phyloP scores from a whole-genome alignment of 2,888 invertebrate genomes.

The Operophtera brumata region DNA sequence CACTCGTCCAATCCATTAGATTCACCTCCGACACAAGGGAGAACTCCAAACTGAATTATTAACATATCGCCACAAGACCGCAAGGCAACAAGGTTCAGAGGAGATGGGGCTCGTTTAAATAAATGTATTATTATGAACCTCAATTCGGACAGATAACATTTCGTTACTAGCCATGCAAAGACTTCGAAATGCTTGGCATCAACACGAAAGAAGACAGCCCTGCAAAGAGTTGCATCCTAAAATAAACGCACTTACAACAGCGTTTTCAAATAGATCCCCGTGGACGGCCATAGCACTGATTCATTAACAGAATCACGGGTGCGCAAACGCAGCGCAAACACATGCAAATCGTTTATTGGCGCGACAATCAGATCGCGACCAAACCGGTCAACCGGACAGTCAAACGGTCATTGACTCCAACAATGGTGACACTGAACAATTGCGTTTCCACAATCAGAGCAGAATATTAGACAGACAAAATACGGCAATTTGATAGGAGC shows the following conservation, averaged over 20 bases:
- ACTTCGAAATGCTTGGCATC: not conserved
- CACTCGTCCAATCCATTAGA: conserved; percentile 38
- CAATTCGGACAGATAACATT: not conserved
- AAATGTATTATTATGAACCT: conserved; percentile 1
- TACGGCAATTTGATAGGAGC: not conserved
- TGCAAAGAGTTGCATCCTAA: not conserved
- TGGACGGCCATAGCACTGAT: conserved; percentile 56
- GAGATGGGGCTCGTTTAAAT: not conserved
- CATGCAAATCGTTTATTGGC: conserved; percentile 76
- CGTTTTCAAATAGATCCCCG: conserved; percentile 20
- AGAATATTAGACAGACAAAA: conserved; percentile 1
- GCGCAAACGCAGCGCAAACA: conserved; percentile 64
- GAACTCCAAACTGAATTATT: conserved; percentile 24
- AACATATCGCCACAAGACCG: conserved; percentile 23
- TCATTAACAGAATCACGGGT: conserved; percentile 61
- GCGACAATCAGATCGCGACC: conserved; percentile 77
- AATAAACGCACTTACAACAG: not conserved
- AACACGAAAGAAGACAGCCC: not conserved
- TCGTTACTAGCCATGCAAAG: not conserved
- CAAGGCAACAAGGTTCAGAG: conserved; percentile 10
- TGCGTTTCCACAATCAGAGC: conserved; percentile 27
- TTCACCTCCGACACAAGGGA: conserved; percentile 33
- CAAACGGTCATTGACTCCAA: conserved; percentile 64
- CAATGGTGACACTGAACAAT: conserved; percentile 48
- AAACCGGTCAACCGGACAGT: conserved; percentile 68